Conservation (phyloP, 2,113 vertebrate genomes). For the Dunckerocampus dactyliophorus region DNA sequence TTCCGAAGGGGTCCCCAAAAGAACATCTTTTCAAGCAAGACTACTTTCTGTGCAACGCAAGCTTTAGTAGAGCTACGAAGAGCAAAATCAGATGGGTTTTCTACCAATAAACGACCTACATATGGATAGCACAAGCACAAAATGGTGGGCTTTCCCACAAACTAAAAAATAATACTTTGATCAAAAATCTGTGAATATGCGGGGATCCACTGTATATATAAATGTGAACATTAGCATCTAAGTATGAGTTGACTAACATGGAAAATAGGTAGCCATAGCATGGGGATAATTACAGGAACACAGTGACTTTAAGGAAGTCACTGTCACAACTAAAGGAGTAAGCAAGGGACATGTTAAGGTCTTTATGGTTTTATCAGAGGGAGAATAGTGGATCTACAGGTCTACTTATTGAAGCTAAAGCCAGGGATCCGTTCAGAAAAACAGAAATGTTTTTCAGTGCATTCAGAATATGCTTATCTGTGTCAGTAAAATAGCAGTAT, state of each 20-base stretch:
- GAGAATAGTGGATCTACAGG: slow-evolving; percentile 40
- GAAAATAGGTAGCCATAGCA: not conserved
- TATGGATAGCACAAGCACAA: no score
- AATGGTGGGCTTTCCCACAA: no score
- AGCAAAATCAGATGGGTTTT: no score
- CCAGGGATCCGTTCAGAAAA: slow-evolving; percentile 59
- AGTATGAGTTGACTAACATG: not conserved
- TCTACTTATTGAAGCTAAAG: slow-evolving; percentile 53
- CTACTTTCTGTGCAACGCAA: no score
- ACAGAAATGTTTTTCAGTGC: slow-evolving; percentile 41
- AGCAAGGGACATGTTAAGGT: not conserved
- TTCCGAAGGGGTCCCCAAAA: no score
- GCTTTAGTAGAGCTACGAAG: no score
- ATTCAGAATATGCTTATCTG: slow-evolving; percentile 19
- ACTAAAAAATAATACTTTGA: no score
- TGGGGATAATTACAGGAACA: not conserved
- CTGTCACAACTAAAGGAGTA: not conserved
- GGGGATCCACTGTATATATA: no score
- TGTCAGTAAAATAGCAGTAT: not conserved
- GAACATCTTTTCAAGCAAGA: no score
- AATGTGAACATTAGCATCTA: not conserved
- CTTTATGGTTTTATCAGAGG: slow-evolving; percentile 15
- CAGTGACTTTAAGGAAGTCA: not conserved
- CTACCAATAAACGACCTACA: no score
- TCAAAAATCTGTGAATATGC: no score